phyloP scores from a whole-genome alignment of 2,797 vertebrate species.

The Hephaestus fuliginosus region DNA sequence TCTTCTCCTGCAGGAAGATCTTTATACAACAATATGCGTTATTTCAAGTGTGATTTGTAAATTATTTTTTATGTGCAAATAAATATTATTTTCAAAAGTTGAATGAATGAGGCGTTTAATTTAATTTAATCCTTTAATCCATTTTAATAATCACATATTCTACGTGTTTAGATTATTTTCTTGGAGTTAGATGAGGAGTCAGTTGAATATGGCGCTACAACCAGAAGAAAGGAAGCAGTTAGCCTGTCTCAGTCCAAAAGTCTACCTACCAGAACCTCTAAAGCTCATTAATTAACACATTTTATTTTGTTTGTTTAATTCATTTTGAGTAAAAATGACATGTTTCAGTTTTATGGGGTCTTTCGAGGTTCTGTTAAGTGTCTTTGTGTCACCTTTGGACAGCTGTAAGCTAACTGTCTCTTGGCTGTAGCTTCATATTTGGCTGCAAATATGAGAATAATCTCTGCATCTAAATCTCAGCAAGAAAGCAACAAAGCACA shows the following conservation, averaged over 20 bases:
- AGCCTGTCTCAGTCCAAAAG: not conserved
- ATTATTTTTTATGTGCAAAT: too few relatives aligned
- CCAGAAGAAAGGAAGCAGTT: not conserved
- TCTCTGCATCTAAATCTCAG: not conserved
- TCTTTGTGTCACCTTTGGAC: not conserved
- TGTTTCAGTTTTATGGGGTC: not conserved
- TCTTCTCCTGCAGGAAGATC: constrained; percentile 2
- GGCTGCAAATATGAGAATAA: not conserved
- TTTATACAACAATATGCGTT: not conserved
- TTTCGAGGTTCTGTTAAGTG: not conserved
- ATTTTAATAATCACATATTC: not conserved
- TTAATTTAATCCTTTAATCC: not conserved
- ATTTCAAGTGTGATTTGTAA: not conserved
- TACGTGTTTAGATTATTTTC: not conserved
- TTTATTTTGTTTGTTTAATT: not conserved
- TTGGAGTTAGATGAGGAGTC: not conserved
- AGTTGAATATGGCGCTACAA: not conserved
- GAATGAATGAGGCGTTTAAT: not conserved
- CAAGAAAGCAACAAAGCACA: not conserved
- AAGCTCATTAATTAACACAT: not conserved
- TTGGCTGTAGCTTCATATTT: not conserved
- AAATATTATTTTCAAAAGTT: not conserved
- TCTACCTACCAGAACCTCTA: not conserved
- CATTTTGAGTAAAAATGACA: not conserved
- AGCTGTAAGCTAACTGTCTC: not conserved